Base-by-base conservation (phyloP, 2,888 invertebrate genomes). In the Panzeria rudis region DNA sequence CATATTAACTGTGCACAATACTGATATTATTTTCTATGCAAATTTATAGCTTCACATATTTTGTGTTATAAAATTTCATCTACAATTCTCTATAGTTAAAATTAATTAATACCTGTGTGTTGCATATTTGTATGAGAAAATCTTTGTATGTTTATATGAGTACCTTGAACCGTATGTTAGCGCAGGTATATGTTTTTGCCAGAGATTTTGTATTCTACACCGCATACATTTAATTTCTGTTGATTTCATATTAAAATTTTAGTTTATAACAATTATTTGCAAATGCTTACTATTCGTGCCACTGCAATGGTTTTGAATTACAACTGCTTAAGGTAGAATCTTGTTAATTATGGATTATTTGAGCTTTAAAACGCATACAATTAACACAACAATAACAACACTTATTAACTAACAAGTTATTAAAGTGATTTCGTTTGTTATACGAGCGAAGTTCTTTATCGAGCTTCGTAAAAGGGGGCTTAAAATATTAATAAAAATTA, bases 91-190 rank as follows among this genome's bases (percentile, higher is more conserved):
- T 41, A 29, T 29, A 44, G 44, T 25, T 41, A 23, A 80, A 50
- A 59, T 80, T 80, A 80, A 68, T 79, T 80, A 73, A 61, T 66
- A 41, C 38, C 17, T 32, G 35, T 11, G 20, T 23, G 25, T 69
- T 29, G n/a, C 11, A 35, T 35, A 35, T 11, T 20, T 32, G 8
- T 32, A 35, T 17, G n/a, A 17, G 6, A 7, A n/a, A 0, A 32
- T 17, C 0, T 32, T 59, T 59, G 32, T 35, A 2, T 9, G 17
- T 2, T 20, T 20, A 20, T 8, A 3, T 23, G 23, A 23, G 52
- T 23, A n/a, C n/a, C n/a, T n/a, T n/a, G n/a, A n/a, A n/a, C n/a
- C 50, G 3, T 3, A 13, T 50, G 61, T 20, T 7, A 5, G 13
- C 11, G 8, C 17, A 56, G 29, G 11, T 15, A 38, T 11, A n/a